A percentile compares a stretch with the other conserved stretches of the same genome.
These are phyloP conservation scores for Sitobion miscanthi DNA, from an alignment of 1,140 invertebrate genomes.

Conservation along the genomic window DNA sequence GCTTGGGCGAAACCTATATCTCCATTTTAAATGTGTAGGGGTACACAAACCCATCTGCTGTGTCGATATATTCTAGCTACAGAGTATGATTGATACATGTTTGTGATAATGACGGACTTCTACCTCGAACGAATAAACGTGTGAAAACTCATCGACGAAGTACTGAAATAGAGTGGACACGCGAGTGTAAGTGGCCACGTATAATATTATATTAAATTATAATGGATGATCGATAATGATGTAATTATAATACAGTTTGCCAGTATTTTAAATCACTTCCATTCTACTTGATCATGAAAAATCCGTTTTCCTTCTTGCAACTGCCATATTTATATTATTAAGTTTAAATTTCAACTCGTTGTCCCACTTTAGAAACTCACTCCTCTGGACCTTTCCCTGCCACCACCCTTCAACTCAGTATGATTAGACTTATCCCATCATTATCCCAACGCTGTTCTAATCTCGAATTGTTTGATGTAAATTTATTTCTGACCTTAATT, in stretches of 20 bases:
- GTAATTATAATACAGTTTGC: background rate
- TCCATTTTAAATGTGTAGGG: background rate
- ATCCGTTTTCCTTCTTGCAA: background rate
- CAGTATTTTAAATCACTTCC: background rate
- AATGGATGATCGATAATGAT: background rate
- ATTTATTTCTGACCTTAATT: slow-evolving; percentile 3
- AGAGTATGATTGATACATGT: too few species aligned
- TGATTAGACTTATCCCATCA: background rate
- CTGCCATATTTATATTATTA: background rate
- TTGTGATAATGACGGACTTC: too few species aligned
- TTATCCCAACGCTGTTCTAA: background rate
- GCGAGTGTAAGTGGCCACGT: too few species aligned
- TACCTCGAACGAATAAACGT: too few species aligned
- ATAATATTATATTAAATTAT: background rate
- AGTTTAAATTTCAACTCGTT: background rate
- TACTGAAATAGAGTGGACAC: too few species aligned
- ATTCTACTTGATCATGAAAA: background rate
- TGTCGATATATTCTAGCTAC: background rate
- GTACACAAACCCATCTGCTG: background rate
- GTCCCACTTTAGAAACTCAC: background rate
- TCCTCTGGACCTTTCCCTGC: background rate
- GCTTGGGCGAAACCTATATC: too few species aligned
- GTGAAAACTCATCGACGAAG: too few species aligned
- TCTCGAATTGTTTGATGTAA: background rate
- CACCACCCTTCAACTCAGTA: background rate